These are phyloP conservation scores for Chionodraco myersi DNA, from an alignment of 2,113 vertebrate genomes.

Conservation along the genomic window DNA sequence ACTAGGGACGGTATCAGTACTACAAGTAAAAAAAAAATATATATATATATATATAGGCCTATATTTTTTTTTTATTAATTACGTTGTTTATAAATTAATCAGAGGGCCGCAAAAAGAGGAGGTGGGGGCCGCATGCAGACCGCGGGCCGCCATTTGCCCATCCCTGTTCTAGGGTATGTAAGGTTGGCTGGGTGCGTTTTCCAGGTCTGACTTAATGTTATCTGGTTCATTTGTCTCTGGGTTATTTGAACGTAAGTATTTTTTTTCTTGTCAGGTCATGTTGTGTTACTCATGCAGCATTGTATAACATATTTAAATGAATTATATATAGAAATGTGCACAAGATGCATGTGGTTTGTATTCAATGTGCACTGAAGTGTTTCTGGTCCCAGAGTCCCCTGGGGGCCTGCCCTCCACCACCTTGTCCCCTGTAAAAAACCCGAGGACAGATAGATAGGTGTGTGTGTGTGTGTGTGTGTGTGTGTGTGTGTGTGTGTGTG, in stretches of 20 bases:
- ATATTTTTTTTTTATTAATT: no score
- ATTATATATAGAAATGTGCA: constrained; percentile 4
- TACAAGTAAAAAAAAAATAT: no score
- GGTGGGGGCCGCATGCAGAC: no score
- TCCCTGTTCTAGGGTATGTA: neutral
- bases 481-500: no score
- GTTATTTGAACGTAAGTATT: neutral
- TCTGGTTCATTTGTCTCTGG: neutral
- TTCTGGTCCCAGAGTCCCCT: constrained; percentile 17
- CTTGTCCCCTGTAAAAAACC: constrained; percentile 46
- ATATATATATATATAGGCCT: no score
- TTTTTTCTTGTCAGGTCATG: neutral
- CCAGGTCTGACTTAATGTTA: neutral
- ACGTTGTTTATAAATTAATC: no score
- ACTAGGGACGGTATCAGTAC: no score
- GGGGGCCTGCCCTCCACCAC: constrained; percentile 18
- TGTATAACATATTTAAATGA: constrained; percentile 6
- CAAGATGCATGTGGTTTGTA: constrained; percentile 10
- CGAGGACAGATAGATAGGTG: neutral
- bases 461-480: no score
- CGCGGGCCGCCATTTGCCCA: no score
- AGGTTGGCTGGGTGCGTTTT: neutral
- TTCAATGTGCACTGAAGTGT: constrained; percentile 17
- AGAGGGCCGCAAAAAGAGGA: no score
- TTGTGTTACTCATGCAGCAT: neutral